Base-by-base conservation (phyloP, 1,140 invertebrate genomes). In the Matsumurasca onukii region DNA sequence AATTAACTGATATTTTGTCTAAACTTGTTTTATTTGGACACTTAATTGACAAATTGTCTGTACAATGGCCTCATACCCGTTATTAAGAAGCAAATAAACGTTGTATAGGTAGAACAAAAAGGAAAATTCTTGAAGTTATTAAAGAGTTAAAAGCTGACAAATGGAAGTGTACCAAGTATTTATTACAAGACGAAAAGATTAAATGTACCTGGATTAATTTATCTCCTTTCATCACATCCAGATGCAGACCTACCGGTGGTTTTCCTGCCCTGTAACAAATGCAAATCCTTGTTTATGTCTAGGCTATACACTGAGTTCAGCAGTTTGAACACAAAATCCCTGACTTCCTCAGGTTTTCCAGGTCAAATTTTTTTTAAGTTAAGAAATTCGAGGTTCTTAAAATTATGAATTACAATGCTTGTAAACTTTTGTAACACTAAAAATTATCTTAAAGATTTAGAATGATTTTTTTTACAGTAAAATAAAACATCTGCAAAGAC, bases 181-280 rank as follows among this genome's bases (percentile, higher is more conserved):
- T n/a, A n/a, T n/a, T n/a, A n/a, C n/a, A n/a, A n/a, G n/a, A n/a
- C n/a, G n/a, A n/a, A n/a, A n/a, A n/a, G n/a, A n/a, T n/a, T 39
- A 62, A 62, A 9, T 9, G 13, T 82, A 91, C 90, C 82, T 92
- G 91, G 70, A 99, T 92, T 55, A 99, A 82, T 83, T 98, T 98
- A 57, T 97, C 94, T 55, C 93, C 95, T 83, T 99, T 99, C 63
- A 95, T 81, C 2, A 99, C 97, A 83, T 99, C 98, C 75, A 99
- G 87, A 85, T 99, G 98, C 59, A 98, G 84, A 17, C 98, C 98
- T 51, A 93, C 88, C 24, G 96, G 94, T 65, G 98, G 96, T 82
- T 98, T 98, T 20, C 95, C 94, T 75, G 97, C 97, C 98, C 97
- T 97, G 77, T 75, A 87, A 84, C 69, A 78, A n/a, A n/a, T n/a